Base-by-base conservation (phyloP, 2,797 vertebrate species). In the Telmatherina bonti region DNA sequence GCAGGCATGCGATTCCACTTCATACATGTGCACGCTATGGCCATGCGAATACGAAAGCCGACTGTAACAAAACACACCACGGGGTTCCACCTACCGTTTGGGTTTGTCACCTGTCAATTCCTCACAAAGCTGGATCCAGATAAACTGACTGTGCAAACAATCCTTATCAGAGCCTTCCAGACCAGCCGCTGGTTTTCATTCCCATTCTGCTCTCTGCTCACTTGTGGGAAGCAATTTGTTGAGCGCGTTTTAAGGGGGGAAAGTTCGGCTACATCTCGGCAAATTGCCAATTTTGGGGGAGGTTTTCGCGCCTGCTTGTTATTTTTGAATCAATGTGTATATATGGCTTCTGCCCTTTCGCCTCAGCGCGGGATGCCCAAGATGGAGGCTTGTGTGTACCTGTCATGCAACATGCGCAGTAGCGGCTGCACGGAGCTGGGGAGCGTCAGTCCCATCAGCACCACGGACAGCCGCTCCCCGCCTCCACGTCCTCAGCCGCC, bases 371-470 rank as follows among this genome's bases (percentile, higher is more conserved):
- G 85, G 91, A 92, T 90, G 92, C 85, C 87, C 93, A 95, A 95
- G 86, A 93, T 93, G 93, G 93, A 91, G 91, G 91, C 88, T 93
- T 84, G 87, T 86, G 86, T 88, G 91, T 88, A 93, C 90, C 92
- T 95, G 92, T 91, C 91, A 93, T 94, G 89, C 88, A 94, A 90
- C 85, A 93, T 94, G 93, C 93, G 85, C 93, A 93, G 93, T 87
- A 88, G 91, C 53, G 82, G 82, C 85, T 79, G 88, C 85, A 71
- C 84, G 70, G 74, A 85, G 84, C 79, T 56, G 68, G 73, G 73
- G 78, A 64, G 85, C 88, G 64, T 86, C 82, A 61, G 73, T 78
- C 75, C 59, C 86, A 84, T 84, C 85, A 91, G 88, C 88, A 88
- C 55, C 87, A 71, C 75, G 78, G 89, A 88, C 88, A 88, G 71